These are phyloP conservation scores for Lepus americanus DNA, from an alignment of 2,113 vertebrate genomes.

Conservation along the genomic window DNA sequence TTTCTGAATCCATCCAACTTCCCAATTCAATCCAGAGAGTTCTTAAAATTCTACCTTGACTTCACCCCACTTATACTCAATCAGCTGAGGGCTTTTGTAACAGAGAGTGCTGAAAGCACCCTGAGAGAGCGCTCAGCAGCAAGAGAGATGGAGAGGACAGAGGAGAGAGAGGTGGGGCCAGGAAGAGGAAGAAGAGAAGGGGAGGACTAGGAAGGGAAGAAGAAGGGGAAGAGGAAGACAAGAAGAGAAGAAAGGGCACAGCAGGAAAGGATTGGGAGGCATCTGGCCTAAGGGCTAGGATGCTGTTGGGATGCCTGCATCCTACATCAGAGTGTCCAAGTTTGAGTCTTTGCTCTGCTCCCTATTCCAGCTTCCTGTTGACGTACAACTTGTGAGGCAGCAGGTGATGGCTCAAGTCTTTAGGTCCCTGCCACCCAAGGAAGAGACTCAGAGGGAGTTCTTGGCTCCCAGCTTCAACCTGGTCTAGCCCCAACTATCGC, in stretches of 20 bases:
- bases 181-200: too few species aligned
- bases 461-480: too few species aligned
- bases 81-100: background rate
- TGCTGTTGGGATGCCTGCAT: too few species aligned
- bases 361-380: too few species aligned
- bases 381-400: too few species aligned
- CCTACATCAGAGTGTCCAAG: too few species aligned
- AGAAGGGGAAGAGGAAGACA: constrained; percentile 90
- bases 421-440: too few species aligned
- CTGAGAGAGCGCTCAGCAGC: background rate
- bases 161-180: background rate
- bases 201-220: constrained; percentile 81
- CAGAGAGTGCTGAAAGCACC: background rate
- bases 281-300: too few species aligned
- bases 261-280: constrained; percentile 79
- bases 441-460: too few species aligned
- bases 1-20: background rate
- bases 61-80: background rate
- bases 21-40: background rate
- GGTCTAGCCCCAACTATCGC: too few species aligned
- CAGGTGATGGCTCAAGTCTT: too few species aligned
- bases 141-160: background rate
- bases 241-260: constrained; percentile 82
- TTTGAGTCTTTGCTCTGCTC: too few species aligned
- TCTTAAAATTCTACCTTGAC: constrained; percentile 6